Base-by-base conservation (phyloP, 2,888 invertebrate species). In the Elysia crispata region DNA sequence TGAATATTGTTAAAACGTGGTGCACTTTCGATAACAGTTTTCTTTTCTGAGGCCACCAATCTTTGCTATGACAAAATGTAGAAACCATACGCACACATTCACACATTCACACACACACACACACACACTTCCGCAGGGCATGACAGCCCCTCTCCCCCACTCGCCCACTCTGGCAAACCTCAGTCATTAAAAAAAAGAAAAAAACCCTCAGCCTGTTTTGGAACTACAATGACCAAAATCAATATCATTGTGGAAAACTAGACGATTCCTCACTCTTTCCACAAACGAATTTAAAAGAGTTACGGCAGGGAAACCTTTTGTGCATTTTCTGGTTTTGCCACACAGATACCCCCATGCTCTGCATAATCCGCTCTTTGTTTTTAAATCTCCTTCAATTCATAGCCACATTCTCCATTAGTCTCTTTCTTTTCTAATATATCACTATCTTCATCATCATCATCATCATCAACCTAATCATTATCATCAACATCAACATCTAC, bases 391-490 rank as follows among this genome's bases (percentile, higher is more conserved):
- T 41, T 41, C 41, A 41, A 41, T 41, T 11, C 41, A 6, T 11
- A 6, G 41, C 11, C 41, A 41, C 41, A 3, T 41, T 41, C 11
- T 41, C 11, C 41, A 41, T 41, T 11, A 13, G 3, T 15, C n/a
- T 8, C 60, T 23, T 41, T 41, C 11, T 41, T 15, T 23, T 60
- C 60, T 23, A 8, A n/a, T 23, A 23, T 15, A 60, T 60, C 60
- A 60, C 15, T 15, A 60, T 60, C 60, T 8, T 60, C 60, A 60
- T 60, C 60, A 60, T 60, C 60, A 60, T 60, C 60, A 60, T 60
- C 60, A 60, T 60, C 60, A 60, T 60, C 60, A 60, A 8, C 60
- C 3, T 8, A 5, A 60, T 60, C 60, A 60, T 60, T 15, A 60
- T 60, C 60, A 60, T 60, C 60, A 15, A 8, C 60, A 60, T 23